Evolutionary conservation across 2,113 vertebrate genomes (phyloP).

Genomic region (Cebidichthys violaceus): DNA sequence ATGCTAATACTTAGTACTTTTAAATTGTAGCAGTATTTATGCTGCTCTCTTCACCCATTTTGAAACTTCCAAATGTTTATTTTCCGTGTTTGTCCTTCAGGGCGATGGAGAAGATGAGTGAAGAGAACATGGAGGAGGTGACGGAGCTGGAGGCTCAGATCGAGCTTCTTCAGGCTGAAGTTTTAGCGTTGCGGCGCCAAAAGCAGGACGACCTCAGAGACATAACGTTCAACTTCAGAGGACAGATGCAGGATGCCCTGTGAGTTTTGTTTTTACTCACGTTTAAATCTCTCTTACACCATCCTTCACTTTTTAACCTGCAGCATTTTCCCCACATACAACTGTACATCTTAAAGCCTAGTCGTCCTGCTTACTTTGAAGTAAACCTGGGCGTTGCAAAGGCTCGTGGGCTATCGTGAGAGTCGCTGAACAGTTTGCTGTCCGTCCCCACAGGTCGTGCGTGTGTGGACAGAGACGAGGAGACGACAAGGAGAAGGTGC

Average conservation of each 20-base stretch:
- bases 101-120: constrained; percentile 39
- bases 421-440: neutral
- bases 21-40: neutral
- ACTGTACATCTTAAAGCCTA: neutral
- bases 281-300: rapidly evolving
- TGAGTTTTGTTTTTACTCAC: constrained; percentile 60
- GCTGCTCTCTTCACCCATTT: neutral
- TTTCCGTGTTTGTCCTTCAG: neutral
- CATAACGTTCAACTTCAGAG: constrained; percentile 57
- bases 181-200: constrained; percentile 72
- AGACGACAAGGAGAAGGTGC: constrained; percentile 23
- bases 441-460: constrained; percentile 36
- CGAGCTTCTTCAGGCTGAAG: constrained; percentile 82
- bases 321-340: neutral
- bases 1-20: no score
- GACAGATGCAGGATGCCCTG: constrained; percentile 72
- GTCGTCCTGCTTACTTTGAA: neutral
- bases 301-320: neutral
- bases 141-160: constrained; percentile 82
- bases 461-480: constrained; percentile 25
- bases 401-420: neutral
- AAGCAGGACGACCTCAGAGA: constrained; percentile 66
- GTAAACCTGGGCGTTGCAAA: neutral
- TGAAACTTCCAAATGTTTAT: neutral
- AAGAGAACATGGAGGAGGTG: constrained; percentile 56